These are phyloP conservation scores for Nixonia krombeini DNA, from an alignment of 1,140 invertebrate species.

Conservation along the genomic window DNA sequence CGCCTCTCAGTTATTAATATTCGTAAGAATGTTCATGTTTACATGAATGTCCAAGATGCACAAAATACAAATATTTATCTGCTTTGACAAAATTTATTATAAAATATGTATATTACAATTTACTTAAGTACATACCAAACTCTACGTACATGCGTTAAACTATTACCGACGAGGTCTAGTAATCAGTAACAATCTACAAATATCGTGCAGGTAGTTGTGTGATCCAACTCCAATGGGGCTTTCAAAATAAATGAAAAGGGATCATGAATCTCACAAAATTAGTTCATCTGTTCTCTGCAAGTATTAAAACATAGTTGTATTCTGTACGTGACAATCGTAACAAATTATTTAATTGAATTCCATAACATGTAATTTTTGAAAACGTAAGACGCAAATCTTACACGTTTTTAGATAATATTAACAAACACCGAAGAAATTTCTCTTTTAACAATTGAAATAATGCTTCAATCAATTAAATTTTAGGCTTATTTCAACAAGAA, in stretches of 20 bases:
- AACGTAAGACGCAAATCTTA: too few species aligned
- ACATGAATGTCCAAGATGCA: too few species aligned
- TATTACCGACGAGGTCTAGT: conserved; percentile 21
- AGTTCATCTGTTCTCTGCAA: not conserved
- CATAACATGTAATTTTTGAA: too few species aligned
- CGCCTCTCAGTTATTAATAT: too few species aligned
- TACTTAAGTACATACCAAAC: conserved; percentile 33
- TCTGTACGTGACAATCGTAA: conserved; percentile 24
- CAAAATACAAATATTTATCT: too few species aligned
- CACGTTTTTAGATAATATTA: too few species aligned
- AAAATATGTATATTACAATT: conserved; percentile 43
- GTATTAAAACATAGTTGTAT: conserved; percentile 6
- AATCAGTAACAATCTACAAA: conserved; percentile 22
- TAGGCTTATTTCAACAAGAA: too few species aligned
- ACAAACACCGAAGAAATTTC: too few species aligned
- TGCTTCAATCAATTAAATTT: too few species aligned
- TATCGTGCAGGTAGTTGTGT: conserved; percentile 18
- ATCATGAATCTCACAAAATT: conserved; percentile 4
- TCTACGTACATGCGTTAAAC: conserved; percentile 26
- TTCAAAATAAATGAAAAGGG: conserved; percentile 1
- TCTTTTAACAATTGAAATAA: too few species aligned
- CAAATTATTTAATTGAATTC: too few species aligned
- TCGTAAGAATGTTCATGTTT: too few species aligned
- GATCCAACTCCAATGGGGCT: conserved; percentile 21
- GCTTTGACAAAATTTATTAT: conserved; percentile 31